Conservation (phyloP, 2,888 invertebrate genomes). For the Xestia sexstrigata region DNA sequence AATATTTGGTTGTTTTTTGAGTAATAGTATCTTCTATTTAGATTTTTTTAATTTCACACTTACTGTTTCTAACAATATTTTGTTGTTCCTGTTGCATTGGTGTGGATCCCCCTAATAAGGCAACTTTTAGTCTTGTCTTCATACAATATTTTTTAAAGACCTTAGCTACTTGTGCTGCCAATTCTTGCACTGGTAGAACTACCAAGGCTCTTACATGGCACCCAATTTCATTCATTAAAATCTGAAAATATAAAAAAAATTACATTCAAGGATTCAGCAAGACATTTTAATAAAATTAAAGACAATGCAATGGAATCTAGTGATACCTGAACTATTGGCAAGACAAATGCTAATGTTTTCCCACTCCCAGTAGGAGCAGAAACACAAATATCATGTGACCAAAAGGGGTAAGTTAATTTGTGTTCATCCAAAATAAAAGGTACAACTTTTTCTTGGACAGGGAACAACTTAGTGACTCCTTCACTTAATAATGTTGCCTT, state of each 20-base stretch:
- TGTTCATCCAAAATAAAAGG: conserved; percentile 94
- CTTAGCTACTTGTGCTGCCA: conserved; percentile 96
- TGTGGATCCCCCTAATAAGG: conserved; percentile 93
- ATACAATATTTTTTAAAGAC: conserved; percentile 94
- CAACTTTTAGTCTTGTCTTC: conserved; percentile 93
- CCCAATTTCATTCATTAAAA: conserved; percentile 91
- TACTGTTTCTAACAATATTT: conserved; percentile 90
- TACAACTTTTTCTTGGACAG: conserved; percentile 95
- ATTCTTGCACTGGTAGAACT: conserved; percentile 97
- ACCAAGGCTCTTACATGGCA: conserved; percentile 95
- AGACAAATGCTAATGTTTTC: conserved; percentile 98
- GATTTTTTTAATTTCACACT: conserved; percentile 72
- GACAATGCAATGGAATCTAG: background rate
- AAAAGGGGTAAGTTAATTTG: conserved; percentile 90
- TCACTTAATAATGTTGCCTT: conserved; percentile 92
- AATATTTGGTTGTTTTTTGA: background rate
- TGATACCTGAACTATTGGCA: conserved; percentile 95
- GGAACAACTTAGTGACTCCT: conserved; percentile 95
- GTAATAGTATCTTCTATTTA: background rate
- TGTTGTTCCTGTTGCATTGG: conserved; percentile 93
- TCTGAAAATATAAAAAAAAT: conserved; percentile 78
- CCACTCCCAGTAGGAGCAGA: conserved; percentile 99
- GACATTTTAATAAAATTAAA: background rate
- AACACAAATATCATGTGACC: conserved; percentile 98
- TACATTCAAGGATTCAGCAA: background rate